phyloP scores from a whole-genome alignment of 2,113 vertebrate species.

The Dinomys branickii region DNA sequence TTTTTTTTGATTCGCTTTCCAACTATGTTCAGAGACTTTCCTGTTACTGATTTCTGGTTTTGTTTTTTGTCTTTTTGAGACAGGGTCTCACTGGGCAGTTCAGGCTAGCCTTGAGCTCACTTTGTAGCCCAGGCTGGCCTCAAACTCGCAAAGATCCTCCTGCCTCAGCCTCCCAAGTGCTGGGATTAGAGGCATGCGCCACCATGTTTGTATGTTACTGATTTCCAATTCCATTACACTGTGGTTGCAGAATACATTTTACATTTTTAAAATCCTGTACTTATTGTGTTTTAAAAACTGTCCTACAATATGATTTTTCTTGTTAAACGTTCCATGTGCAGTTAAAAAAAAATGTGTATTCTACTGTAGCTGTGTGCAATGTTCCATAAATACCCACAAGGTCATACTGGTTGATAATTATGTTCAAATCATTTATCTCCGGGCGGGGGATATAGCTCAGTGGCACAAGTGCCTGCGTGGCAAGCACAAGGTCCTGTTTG shows the following conservation, averaged over 20 bases:
- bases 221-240: not conserved
- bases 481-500: too few species aligned
- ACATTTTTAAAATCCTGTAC: not conserved
- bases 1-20: not conserved
- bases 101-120: too few species aligned
- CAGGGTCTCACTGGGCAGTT: too few species aligned
- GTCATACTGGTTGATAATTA: not conserved
- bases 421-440: not conserved
- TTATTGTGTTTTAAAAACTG: not conserved
- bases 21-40: conserved; percentile 25
- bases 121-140: too few species aligned
- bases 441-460: too few species aligned
- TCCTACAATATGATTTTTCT: not conserved
- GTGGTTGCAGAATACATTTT: not conserved
- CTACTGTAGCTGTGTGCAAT: not conserved
- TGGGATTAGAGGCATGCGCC: too few species aligned
- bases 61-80: not conserved
- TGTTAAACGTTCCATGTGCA: not conserved
- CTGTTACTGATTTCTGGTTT: not conserved
- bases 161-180: too few species aligned
- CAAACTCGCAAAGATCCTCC: too few species aligned
- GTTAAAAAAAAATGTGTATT: not conserved
- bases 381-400: not conserved
- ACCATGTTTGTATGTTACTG: not conserved
- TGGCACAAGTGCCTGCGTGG: too few species aligned